A percentile compares a stretch with the other conserved stretches of the same genome.
Conservation (phyloP, 2,888 invertebrate genomes). For the Tiliacea aurago region DNA sequence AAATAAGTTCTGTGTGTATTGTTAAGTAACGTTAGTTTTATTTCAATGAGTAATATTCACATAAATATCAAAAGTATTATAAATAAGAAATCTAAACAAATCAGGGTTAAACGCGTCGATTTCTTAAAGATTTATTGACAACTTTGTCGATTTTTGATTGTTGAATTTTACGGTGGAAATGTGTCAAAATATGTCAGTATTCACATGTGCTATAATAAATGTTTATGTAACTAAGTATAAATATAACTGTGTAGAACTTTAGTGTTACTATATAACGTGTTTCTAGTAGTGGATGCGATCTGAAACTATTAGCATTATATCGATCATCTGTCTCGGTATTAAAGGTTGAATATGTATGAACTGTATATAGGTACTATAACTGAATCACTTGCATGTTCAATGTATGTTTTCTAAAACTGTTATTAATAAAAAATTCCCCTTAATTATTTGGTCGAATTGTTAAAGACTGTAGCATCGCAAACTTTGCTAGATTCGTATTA, state of each 20-base stretch:
- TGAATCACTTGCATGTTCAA: slow-evolving; percentile 15
- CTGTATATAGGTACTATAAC: neutral
- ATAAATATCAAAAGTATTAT: slow-evolving; percentile 54
- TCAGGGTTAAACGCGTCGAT: slow-evolving; percentile 61
- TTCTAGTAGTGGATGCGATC: slow-evolving; percentile 43
- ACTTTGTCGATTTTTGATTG: slow-evolving; percentile 57
- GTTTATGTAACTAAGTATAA: slow-evolving; percentile 59
- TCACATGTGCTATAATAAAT: slow-evolving; percentile 69
- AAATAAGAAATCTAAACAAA: slow-evolving; percentile 37
- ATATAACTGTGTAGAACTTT: slow-evolving; percentile 59
- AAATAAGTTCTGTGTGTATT: slow-evolving; percentile 39
- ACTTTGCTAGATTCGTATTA: slow-evolving; percentile 25
- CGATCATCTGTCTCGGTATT: slow-evolving; percentile 34
- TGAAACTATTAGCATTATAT: slow-evolving; percentile 37
- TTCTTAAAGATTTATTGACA: slow-evolving; percentile 51
- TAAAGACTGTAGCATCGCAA: slow-evolving; percentile 28
- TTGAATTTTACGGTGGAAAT: slow-evolving; percentile 57
- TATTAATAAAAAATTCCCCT: slow-evolving; percentile 9
- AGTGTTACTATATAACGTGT: slow-evolving; percentile 43
- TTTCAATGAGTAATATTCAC: slow-evolving; percentile 37
- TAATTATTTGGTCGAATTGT: slow-evolving; percentile 18
- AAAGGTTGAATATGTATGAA: slow-evolving; percentile 21
- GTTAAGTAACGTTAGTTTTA: slow-evolving; percentile 49
- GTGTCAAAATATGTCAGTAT: slow-evolving; percentile 72
- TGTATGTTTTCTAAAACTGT: slow-evolving; percentile 23